Conservation (phyloP, 2,888 invertebrate species). For the Eledona agricola region DNA sequence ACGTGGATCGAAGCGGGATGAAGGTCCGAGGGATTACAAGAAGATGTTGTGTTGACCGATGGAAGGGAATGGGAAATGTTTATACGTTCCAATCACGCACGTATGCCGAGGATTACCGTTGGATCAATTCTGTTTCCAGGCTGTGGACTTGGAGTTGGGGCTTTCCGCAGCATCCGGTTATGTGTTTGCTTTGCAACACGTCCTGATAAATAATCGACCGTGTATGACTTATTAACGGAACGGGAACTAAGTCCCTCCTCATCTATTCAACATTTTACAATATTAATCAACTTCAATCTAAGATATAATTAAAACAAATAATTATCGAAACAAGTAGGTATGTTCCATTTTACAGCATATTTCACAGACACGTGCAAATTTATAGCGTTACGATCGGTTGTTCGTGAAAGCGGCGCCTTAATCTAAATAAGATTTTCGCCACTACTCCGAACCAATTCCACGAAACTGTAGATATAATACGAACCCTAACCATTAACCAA, state of each 20-base stretch:
- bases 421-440: too few species aligned
- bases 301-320: too few species aligned
- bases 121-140: conserved; percentile 52
- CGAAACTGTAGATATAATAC: not conserved
- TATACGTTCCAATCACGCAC: conserved; percentile 56
- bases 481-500: conserved; percentile 5
- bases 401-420: too few species aligned
- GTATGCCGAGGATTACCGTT: conserved; percentile 48
- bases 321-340: too few species aligned
- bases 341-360: too few species aligned
- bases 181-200: conserved; percentile 34
- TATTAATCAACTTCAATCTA: conserved; percentile 2
- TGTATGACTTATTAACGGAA: conserved; percentile 29
- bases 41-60: conserved; percentile 47
- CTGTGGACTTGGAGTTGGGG: conserved; percentile 43
- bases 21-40: conserved; percentile 38
- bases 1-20: conserved; percentile 34
- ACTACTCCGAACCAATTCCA: not conserved
- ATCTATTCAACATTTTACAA: too few species aligned
- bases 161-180: conserved; percentile 47
- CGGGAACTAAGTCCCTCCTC: too few species aligned
- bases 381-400: too few species aligned
- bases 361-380: too few species aligned
- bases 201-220: conserved; percentile 23
- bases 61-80: conserved; percentile 48